phyloP scores from a whole-genome alignment of 2,797 vertebrate species.

The Poeciliopsis turneri region DNA sequence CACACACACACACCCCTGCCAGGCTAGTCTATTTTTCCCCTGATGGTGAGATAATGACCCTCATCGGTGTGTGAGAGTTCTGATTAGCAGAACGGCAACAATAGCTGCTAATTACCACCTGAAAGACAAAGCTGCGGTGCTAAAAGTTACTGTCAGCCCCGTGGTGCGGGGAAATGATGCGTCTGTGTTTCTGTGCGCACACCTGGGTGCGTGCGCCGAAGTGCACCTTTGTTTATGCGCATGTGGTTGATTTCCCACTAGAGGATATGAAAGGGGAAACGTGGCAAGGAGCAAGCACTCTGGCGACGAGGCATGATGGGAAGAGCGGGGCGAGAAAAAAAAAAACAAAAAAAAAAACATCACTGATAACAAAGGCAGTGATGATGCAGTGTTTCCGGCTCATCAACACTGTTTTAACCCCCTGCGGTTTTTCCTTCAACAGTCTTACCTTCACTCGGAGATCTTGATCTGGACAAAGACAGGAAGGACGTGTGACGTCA shows the following conservation, averaged over 20 bases:
- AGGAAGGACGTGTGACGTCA: constrained; percentile 6
- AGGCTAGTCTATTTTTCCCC: constrained; percentile 53
- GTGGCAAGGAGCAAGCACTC: constrained; percentile 45
- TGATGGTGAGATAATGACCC: constrained; percentile 78
- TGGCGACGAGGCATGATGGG: constrained; percentile 40
- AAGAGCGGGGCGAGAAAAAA: constrained; percentile 4
- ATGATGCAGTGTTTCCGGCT: constrained; percentile 45
- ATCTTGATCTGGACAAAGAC: constrained; percentile 18
- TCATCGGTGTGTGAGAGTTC: constrained; percentile 72
- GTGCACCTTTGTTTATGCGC: constrained; percentile 44
- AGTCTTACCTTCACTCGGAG: constrained; percentile 18
- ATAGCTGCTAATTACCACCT: constrained; percentile 81
- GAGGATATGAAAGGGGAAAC: constrained; percentile 60
- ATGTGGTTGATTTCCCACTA: constrained; percentile 57
- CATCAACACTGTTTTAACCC: constrained; percentile 24
- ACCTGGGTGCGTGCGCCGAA: not conserved
- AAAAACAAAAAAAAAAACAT: not conserved
- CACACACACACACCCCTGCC: constrained; percentile 28
- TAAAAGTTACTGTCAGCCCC: constrained; percentile 68
- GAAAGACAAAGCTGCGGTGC: constrained; percentile 73
- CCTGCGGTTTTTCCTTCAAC: constrained; percentile 9
- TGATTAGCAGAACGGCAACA: constrained; percentile 79
- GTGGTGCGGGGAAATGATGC: constrained; percentile 30
- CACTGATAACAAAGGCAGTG: constrained; percentile 29
- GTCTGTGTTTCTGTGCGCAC: constrained; percentile 17